phyloP scores from a whole-genome alignment of 2,113 vertebrate species.

The Silurus meridionalis region DNA sequence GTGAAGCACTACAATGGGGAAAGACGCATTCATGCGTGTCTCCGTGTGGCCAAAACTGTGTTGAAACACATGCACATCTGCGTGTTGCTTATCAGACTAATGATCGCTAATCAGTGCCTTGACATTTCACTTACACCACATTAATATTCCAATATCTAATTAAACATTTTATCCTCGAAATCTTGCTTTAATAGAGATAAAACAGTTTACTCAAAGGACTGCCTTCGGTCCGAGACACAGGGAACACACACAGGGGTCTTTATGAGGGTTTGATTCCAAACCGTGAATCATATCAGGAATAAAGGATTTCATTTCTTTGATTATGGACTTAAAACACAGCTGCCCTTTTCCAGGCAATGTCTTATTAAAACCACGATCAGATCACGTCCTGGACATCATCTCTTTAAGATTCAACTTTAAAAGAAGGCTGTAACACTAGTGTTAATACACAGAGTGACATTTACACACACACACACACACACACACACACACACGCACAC shows the following conservation, averaged over 20 bases:
- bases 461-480: slow-evolving; percentile 7
- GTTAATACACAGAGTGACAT: slow-evolving; percentile 15
- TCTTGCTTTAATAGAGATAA: background rate
- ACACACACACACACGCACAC: background rate
- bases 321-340: slow-evolving; percentile 36
- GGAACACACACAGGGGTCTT: background rate
- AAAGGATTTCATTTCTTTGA: slow-evolving; percentile 49
- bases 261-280: slow-evolving; percentile 30
- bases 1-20: background rate
- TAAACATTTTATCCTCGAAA: background rate
- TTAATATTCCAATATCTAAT: slow-evolving; percentile 13
- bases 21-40: too few species aligned
- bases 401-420: slow-evolving; percentile 22
- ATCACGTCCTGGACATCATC: background rate
- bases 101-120: background rate
- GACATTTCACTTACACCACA: slow-evolving; percentile 3
- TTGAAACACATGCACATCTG: background rate
- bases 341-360: slow-evolving; percentile 32
- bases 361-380: slow-evolving; percentile 8
- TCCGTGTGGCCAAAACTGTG: background rate
- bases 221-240: background rate
- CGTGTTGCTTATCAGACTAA: background rate
- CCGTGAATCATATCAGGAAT: slow-evolving; percentile 43
- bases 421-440: slow-evolving; percentile 6
- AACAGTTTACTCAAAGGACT: slow-evolving; percentile 40